Evolutionary conservation across 1,140 invertebrate species (phyloP).

Genomic region (Cyphomyrmex costatus): DNA sequence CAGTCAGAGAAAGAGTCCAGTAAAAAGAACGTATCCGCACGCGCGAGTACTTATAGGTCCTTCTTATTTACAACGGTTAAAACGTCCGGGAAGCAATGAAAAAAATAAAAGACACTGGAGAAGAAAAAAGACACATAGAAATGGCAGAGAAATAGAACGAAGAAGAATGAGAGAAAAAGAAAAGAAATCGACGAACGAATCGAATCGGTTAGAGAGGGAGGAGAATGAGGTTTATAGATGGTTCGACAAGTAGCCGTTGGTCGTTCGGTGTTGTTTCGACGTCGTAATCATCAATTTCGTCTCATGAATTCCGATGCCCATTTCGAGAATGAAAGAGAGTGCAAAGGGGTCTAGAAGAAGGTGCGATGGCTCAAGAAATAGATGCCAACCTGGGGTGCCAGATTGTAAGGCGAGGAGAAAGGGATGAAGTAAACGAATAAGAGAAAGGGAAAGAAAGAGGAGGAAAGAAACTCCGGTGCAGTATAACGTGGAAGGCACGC

Average conservation of each 20-base stretch:
- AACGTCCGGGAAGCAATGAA: conserved; percentile 7
- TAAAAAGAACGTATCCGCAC: neutral
- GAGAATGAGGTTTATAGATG: conserved; percentile 7
- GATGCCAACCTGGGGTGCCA: conserved; percentile 14
- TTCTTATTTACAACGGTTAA: conserved; percentile 30
- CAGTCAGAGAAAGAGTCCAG: neutral
- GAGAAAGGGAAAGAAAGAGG: neutral
- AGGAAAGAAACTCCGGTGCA: conserved; percentile 11
- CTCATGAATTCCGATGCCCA: conserved; percentile 69
- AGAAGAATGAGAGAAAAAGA: neutral
- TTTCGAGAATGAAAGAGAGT: conserved; percentile 32
- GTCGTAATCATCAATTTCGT: conserved; percentile 70
- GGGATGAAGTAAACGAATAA: neutral
- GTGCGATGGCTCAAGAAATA: conserved; percentile 33
- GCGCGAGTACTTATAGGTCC: conserved; percentile 26
- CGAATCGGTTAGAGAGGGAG: neutral
- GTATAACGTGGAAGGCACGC: conserved; percentile 48
- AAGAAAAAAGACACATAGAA: neutral
- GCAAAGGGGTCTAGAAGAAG: neutral
- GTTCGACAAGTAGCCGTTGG: conserved; percentile 23
- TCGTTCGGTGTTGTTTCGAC: conserved; percentile 38
- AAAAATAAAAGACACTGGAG: neutral
- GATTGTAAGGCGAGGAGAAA: neutral
- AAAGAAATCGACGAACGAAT: neutral
- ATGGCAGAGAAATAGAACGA: neutral